These are phyloP conservation scores for Galeruca laticollis DNA, from an alignment of 2,888 invertebrate genomes.

Conservation along the genomic window DNA sequence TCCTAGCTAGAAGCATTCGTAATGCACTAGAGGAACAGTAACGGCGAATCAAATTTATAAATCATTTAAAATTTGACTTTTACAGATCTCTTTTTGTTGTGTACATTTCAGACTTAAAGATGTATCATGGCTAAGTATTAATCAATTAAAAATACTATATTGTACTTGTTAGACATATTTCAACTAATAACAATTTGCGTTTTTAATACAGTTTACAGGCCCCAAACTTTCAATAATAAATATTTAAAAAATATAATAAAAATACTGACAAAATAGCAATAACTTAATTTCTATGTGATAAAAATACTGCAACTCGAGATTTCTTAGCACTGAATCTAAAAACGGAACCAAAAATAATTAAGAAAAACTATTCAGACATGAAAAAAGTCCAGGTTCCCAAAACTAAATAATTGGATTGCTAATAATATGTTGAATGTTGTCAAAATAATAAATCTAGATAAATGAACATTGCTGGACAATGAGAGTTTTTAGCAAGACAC, in stretches of 20 bases:
- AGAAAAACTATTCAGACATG: too few relatives aligned
- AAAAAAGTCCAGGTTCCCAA: too few relatives aligned
- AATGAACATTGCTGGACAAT: too few relatives aligned
- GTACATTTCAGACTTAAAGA: not conserved
- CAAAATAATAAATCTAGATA: too few relatives aligned
- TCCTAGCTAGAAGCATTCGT: too few relatives aligned
- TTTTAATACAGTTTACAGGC: not conserved
- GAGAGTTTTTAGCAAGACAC: too few relatives aligned
- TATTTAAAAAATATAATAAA: slow-evolving; percentile 2
- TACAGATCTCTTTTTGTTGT: not conserved
- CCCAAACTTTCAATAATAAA: not conserved
- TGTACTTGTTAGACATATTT: not conserved
- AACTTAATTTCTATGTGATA: too few relatives aligned
- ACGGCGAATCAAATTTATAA: too few relatives aligned
- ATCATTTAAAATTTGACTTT: too few relatives aligned
- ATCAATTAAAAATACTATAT: not conserved
- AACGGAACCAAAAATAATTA: not conserved
- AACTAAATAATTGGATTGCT: too few relatives aligned
- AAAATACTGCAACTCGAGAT: not conserved
- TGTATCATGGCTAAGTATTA: not conserved
- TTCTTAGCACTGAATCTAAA: not conserved
- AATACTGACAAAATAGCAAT: not conserved
- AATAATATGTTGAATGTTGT: too few relatives aligned
- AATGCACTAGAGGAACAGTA: too few relatives aligned
- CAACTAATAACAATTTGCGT: not conserved